Evolutionary conservation across 2,888 invertebrate genomes (phyloP), one percentile per base, ranked within the genome.

Genomic region (Mimumesa dahlbomi): DNA sequence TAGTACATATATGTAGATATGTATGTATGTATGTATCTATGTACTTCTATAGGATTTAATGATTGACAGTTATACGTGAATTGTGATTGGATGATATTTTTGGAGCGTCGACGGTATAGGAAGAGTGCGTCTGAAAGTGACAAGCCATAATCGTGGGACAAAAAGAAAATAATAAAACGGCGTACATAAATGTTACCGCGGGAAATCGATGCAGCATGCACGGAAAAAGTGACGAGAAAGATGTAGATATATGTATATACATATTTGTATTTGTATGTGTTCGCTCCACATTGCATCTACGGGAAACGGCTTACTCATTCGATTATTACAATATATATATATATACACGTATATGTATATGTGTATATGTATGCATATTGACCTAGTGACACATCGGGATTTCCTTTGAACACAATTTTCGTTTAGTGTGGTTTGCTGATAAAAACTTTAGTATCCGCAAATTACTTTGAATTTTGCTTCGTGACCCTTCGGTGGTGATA

Each of bases 221-320:
- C 31, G 53, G 34, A 19, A 73, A 50, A 56, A 56, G 63, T 50
- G 63, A 46, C 65, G 52, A 22, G 65, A 43, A 29, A 58, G 42
- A 43, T 56, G 52, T n/a, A n/a, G n/a, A n/a, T n/a, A n/a, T n/a
- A n/a, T n/a, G n/a, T n/a, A n/a, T n/a, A n/a, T n/a, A n/a, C n/a
- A n/a, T n/a, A n/a, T n/a, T n/a, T n/a, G n/a, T n/a, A n/a, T n/a
- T n/a, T n/a, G n/a, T 38, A 14, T 14, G 29, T 16, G 34, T 13
- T 22, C 13, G 56, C 16, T 21, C 14, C 18, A 48, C 34, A n/a
- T 7, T n/a, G n/a, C 34, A 4, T 4, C 1, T 34, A 34, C 34
- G 6, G 40, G 59, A 70, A 69, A 72, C 18, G 40, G 53, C 49
- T 77, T 69, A 76, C 36, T 63, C 52, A 36, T 25, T 14, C 25